Evolutionary conservation across 2,113 vertebrate species (phyloP).

Genomic region (Terrapene triunguis): DNA sequence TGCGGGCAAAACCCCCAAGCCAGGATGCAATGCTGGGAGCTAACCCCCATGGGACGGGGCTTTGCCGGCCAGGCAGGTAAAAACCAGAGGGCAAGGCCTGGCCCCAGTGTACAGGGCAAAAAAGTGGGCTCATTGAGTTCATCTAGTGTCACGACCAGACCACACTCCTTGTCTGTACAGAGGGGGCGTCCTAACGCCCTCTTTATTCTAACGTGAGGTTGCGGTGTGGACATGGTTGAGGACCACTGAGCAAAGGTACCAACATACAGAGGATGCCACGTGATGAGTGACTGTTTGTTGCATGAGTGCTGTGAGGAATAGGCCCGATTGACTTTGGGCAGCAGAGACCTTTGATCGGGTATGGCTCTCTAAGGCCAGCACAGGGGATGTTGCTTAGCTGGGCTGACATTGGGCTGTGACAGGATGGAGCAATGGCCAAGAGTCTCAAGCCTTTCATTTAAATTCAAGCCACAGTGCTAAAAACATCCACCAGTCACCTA

Average conservation of each 20-base stretch:
- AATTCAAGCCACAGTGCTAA: constrained; percentile 29
- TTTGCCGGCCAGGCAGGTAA: background rate
- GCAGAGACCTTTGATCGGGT: background rate
- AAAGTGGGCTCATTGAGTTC: background rate
- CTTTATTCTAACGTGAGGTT: background rate
- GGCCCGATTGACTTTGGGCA: accelerated
- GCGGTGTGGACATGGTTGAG: background rate
- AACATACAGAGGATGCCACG: accelerated
- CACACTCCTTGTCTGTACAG: background rate
- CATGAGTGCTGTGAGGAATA: background rate
- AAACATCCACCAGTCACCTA: constrained; percentile 27
- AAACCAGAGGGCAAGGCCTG: background rate
- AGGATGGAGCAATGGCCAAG: constrained; percentile 27
- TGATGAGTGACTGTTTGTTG: background rate
- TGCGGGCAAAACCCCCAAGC: background rate
- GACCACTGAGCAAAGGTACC: background rate
- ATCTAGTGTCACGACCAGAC: background rate
- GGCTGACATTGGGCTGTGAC: background rate
- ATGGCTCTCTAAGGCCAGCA: background rate
- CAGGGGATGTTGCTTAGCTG: background rate
- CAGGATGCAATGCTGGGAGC: background rate
- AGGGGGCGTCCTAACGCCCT: background rate
- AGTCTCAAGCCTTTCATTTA: background rate
- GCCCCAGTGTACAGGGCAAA: background rate
- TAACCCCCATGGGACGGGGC: background rate